Evolutionary conservation across 2,888 invertebrate genomes (phyloP), one percentile per base, ranked within the genome.

Genomic region (Ceriagrion tenellum): DNA sequence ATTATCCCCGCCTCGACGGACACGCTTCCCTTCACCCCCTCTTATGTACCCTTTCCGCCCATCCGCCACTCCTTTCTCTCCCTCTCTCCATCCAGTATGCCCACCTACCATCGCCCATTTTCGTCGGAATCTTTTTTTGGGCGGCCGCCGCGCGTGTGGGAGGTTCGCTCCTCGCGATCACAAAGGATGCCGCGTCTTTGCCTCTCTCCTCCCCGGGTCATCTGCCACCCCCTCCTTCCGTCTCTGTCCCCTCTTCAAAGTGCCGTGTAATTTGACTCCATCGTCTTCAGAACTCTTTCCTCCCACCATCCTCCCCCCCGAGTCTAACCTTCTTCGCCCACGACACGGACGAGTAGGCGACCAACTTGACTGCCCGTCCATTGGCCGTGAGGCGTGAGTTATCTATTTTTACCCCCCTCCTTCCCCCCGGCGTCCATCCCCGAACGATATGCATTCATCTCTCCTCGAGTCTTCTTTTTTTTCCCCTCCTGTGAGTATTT

Each of bases 1-100:
- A 93, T 93, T 93, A 93, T 93, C 69, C 69, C 47, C 35, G 69
- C 93, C 56, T 16, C 93, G 69, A 26, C 47, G 93, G 63, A 23
- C 93, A 69, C 69, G 59, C 63, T 47, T 47, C 47, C 20, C 69
- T 23, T 23, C 63, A 69, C 47, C 26, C 30, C 13, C 81, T 69
- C 69, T 20, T n/a, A 4, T 23, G n/a, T 69, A 26, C n/a, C 35
- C 74, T 81, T 23, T 59, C 59, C 56, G n/a, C 47, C 47, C 18
- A 26, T 26, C 69, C 69, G 10, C 69, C 59, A 20, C 59, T 47
- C 59, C 74, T 81, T 16, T 35, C 30, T 55, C 89, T 47, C 89
- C 40, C 35, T 40, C 35, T 81, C 81, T 20, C 81, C n/a, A n/a
- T n/a, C n/a, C n/a, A n/a, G 47, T 47, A 59, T 59, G 13, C 59